phyloP scores from a whole-genome alignment of 1,140 invertebrate species.

The Aleiodes sp. region DNA sequence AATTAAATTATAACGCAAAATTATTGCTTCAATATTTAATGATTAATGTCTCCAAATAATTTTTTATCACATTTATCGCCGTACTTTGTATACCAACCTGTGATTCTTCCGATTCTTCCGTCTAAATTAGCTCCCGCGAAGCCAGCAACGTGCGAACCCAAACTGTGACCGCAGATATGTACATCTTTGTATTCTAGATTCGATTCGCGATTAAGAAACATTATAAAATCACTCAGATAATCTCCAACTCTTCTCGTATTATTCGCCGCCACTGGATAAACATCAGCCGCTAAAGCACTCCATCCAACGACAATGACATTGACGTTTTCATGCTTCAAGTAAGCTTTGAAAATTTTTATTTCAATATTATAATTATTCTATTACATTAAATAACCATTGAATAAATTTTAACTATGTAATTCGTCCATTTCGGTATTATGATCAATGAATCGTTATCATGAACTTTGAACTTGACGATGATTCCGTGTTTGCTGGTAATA shows the following conservation, averaged over 20 bases:
- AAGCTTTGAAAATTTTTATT: conserved; percentile 63
- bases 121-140: conserved; percentile 70
- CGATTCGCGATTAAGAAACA: conserved; percentile 54
- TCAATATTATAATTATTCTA: too few species aligned
- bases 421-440: too few species aligned
- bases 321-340: conserved; percentile 67
- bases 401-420: too few species aligned
- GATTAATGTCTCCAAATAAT: too few species aligned
- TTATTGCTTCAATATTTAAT: neutral
- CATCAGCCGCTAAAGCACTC: conserved; percentile 66
- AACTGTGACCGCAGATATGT: conserved; percentile 84
- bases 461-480: conserved; percentile 24
- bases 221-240: conserved; percentile 53
- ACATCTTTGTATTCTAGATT: conserved; percentile 66
- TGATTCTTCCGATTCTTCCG: conserved; percentile 68
- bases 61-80: too few species aligned
- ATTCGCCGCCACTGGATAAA: conserved; percentile 52
- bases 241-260: conserved; percentile 58
- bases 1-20: neutral
- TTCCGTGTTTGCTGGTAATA: conserved; percentile 30
- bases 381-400: too few species aligned
- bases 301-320: conserved; percentile 76
- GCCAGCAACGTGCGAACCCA: conserved; percentile 83
- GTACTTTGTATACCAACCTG: conserved; percentile 66
- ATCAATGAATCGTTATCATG: conserved; percentile 37